phyloP scores from a whole-genome alignment of 2,888 invertebrate genomes.

The Drosophila limbata region DNA sequence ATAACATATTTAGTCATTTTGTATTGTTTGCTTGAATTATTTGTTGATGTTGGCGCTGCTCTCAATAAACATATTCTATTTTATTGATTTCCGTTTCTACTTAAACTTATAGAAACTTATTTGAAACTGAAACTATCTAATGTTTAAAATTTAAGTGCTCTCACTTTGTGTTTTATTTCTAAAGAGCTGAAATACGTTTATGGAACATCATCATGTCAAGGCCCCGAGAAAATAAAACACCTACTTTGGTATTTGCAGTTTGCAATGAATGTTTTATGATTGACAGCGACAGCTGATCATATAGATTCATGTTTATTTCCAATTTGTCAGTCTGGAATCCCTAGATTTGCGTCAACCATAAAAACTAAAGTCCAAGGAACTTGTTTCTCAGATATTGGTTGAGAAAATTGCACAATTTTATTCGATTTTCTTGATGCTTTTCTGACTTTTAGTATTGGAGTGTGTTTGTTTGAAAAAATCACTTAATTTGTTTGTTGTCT shows the following conservation, averaged over 20 bases:
- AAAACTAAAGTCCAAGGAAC: constrained; percentile 5
- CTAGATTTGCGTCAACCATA: constrained; percentile 33
- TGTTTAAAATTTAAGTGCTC: constrained; percentile 47
- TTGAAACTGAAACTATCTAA: constrained; percentile 39
- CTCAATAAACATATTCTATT: constrained; percentile 66
- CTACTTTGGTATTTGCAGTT: constrained; percentile 27
- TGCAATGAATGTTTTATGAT: constrained; percentile 41
- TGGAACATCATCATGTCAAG: constrained; percentile 9
- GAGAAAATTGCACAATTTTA: constrained; percentile 2
- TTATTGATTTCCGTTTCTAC: constrained; percentile 76
- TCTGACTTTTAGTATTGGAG: no score
- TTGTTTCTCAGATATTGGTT: neutral
- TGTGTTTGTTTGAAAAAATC: no score
- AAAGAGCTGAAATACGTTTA: constrained; percentile 22
- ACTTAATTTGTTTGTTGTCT: no score
- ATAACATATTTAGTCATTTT: constrained; percentile 62
- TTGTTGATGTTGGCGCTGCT: constrained; percentile 51
- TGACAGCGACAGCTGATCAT: constrained; percentile 61
- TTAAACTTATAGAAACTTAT: constrained; percentile 60
- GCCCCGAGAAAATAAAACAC: constrained; percentile 16
- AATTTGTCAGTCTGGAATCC: constrained; percentile 37
- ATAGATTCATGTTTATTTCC: constrained; percentile 38
- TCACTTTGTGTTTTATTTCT: constrained; percentile 33
- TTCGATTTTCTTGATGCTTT: neutral
- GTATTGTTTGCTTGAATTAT: constrained; percentile 53